Conservation (phyloP, 2,113 vertebrate species). For the Tympanuchus pallidicinctus region DNA sequence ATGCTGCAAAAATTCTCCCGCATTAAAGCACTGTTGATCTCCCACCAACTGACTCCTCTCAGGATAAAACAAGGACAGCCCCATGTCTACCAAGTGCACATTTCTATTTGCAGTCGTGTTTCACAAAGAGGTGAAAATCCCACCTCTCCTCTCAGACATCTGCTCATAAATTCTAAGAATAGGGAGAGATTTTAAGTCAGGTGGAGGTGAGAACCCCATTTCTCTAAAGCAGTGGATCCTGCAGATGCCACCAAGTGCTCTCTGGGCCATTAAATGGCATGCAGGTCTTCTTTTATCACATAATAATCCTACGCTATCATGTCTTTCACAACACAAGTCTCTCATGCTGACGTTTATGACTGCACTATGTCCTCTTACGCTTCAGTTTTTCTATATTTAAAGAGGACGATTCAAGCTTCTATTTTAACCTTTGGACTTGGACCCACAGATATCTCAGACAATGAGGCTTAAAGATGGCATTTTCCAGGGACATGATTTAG, state of each 20-base stretch:
- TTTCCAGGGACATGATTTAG: neutral
- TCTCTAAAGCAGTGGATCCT: neutral
- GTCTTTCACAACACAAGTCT: neutral
- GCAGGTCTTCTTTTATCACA: neutral
- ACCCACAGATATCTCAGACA: neutral
- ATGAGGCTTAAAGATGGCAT: neutral
- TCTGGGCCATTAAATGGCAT: neutral
- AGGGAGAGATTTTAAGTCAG: neutral
- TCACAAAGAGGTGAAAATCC: neutral
- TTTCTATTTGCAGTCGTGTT: neutral
- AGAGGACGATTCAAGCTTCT: neutral
- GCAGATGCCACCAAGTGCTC: neutral
- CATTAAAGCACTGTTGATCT: neutral
- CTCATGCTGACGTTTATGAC: neutral
- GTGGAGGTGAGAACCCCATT: neutral
- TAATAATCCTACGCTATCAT: neutral
- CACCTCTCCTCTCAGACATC: neutral
- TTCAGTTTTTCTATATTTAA: neutral
- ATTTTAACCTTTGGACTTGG: neutral
- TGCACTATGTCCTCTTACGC: neutral
- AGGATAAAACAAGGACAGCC: neutral
- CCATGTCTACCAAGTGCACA: neutral
- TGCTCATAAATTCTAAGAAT: neutral
- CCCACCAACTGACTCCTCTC: accelerated
- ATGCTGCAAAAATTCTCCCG: neutral